Evolutionary conservation across 2,797 vertebrate species (phyloP).

Genomic region (Platyrinchus mystaceus): DNA sequence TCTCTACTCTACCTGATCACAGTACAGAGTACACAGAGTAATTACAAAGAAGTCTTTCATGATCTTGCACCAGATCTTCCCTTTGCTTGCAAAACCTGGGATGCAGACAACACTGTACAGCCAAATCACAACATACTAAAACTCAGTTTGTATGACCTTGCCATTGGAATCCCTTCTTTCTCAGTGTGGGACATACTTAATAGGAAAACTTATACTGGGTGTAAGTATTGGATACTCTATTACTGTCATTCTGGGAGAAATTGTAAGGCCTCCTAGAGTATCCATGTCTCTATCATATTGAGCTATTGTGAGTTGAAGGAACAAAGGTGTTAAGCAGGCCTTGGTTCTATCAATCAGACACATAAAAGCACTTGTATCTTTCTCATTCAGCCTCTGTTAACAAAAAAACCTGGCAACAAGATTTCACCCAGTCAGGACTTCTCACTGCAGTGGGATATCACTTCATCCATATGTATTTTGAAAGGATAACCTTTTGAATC

Average conservation of each 20-base stretch:
- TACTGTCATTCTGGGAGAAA: not conserved
- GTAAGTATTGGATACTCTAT: not conserved
- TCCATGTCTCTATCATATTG: not conserved
- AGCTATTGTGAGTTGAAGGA: not conserved
- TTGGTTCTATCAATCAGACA: not conserved
- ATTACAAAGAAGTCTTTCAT: not conserved
- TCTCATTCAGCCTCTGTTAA: not conserved
- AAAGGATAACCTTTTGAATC: not conserved
- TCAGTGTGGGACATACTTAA: not conserved
- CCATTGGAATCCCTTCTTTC: not conserved
- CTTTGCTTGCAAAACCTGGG: not conserved
- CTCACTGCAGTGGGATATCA: not conserved
- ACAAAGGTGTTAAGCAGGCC: not conserved
- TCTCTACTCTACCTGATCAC: not conserved
- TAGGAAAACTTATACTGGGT: not conserved
- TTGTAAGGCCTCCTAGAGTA: not conserved
- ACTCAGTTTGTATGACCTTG: not conserved
- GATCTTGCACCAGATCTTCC: not conserved
- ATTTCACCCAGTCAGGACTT: not conserved
- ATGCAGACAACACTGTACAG: not conserved
- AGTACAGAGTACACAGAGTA: not conserved
- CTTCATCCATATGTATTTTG: not conserved
- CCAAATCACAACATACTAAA: not conserved
- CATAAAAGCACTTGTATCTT: not conserved
- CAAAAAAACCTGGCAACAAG: not conserved